Evolutionary conservation across 2,113 vertebrate genomes (phyloP).

Genomic region (Saguinus imperator): DNA sequence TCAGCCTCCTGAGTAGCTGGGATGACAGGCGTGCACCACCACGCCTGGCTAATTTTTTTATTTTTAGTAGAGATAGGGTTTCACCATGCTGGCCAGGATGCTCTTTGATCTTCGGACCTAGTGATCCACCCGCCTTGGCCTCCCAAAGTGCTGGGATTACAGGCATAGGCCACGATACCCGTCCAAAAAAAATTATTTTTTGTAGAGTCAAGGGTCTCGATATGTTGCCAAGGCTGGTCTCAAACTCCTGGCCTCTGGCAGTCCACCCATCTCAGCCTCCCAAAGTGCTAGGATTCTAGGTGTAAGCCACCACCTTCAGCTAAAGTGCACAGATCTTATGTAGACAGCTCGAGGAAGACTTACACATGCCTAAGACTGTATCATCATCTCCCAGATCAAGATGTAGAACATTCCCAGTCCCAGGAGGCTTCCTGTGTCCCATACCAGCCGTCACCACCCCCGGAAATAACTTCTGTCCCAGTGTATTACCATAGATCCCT

Average conservation of each 20-base stretch:
- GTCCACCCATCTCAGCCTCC: background rate
- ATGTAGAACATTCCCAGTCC: background rate
- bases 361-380: background rate
- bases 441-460: background rate
- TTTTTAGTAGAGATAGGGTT: too few relatives aligned
- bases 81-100: too few relatives aligned
- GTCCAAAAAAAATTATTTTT: rapidly evolving
- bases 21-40: background rate
- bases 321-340: background rate
- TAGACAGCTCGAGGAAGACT: background rate
- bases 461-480: background rate
- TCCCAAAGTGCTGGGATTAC: background rate
- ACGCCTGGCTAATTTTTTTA: background rate
- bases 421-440: background rate
- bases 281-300: background rate
- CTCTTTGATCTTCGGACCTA: too few relatives aligned
- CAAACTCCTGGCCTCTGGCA: background rate
- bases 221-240: background rate
- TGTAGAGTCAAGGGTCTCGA: too few relatives aligned
- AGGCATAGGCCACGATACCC: background rate
- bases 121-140: background rate
- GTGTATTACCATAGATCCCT: background rate
- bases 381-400: background rate
- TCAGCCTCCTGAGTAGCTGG: background rate
- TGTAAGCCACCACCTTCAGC: background rate